Conservation (phyloP, 2,888 invertebrate genomes). For the Pasiphila rectangulata region DNA sequence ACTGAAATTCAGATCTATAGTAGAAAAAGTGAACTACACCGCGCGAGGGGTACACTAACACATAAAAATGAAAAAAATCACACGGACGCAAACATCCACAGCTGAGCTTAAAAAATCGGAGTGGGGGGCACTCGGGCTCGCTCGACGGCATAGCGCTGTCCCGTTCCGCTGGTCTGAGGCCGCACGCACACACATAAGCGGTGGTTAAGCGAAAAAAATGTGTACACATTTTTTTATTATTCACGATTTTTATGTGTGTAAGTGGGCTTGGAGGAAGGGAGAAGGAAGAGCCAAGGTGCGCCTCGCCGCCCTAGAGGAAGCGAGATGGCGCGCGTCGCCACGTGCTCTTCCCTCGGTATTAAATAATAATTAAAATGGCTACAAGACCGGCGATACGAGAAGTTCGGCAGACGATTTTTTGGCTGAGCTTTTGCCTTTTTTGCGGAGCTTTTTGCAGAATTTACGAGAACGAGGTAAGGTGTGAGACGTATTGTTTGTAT, state of each 20-base stretch:
- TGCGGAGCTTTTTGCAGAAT: slow-evolving; percentile 72
- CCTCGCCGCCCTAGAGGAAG: slow-evolving; percentile 41
- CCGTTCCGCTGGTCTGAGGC: slow-evolving; percentile 68
- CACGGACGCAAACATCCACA: slow-evolving; percentile 73
- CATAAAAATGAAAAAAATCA: slow-evolving; percentile 81
- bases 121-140: slow-evolving; percentile 61
- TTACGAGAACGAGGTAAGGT: slow-evolving; percentile 60
- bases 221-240: slow-evolving; percentile 82
- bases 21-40: slow-evolving; percentile 82
- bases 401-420: slow-evolving; percentile 80
- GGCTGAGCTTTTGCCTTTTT: slow-evolving; percentile 75
- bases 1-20: slow-evolving; percentile 82
- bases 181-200: slow-evolving; percentile 66
- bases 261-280: slow-evolving; percentile 73
- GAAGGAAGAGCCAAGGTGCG: slow-evolving; percentile 49
- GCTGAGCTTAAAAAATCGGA: slow-evolving; percentile 78
- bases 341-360: slow-evolving; percentile 80
- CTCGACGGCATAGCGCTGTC: slow-evolving; percentile 53
- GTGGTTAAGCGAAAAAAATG: slow-evolving; percentile 81
- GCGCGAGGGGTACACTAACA: slow-evolving; percentile 80
- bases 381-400: slow-evolving; percentile 77
- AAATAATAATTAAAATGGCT: slow-evolving; percentile 82
- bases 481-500: slow-evolving; percentile 41
- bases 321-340: slow-evolving; percentile 66
- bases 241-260: slow-evolving; percentile 81